Conservation (phyloP, 2,113 vertebrate genomes). For the Pogonocichla stellata region DNA sequence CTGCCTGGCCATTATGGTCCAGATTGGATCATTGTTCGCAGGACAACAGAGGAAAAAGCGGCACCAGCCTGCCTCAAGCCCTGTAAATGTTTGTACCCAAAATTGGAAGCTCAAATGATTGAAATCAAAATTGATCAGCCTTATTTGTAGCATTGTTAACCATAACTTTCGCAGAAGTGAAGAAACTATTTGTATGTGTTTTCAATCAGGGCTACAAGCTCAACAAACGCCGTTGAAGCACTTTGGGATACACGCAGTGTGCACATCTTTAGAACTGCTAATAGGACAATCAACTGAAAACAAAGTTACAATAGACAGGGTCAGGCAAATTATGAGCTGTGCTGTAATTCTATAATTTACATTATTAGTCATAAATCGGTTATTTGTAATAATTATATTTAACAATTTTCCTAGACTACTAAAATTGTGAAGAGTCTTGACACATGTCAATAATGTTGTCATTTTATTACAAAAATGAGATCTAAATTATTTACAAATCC, state of each 20-base stretch:
- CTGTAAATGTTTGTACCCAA: neutral
- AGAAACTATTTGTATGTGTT: neutral
- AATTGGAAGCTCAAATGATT: neutral
- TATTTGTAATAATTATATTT: neutral
- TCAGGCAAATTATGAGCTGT: neutral
- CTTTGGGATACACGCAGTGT: neutral
- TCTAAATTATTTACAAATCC: slow-evolving; percentile 38
- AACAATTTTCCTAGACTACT: neutral
- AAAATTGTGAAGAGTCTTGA: neutral
- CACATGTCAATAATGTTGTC: neutral
- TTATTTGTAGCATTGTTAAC: neutral
- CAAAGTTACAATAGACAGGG: neutral
- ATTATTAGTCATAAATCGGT: neutral
- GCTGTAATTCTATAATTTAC: neutral
- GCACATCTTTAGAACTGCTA: neutral
- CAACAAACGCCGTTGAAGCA: neutral
- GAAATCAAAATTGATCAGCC: neutral
- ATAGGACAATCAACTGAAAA: neutral
- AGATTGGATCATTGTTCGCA: neutral
- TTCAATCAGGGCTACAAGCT: neutral
- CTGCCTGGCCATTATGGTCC: neutral
- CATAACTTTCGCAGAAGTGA: neutral
- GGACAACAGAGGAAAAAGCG: neutral
- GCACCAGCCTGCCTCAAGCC: neutral
- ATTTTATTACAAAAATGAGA: slow-evolving; percentile 16